phyloP scores from a whole-genome alignment of 1,140 invertebrate genomes.

The Melanaphis sacchari region DNA sequence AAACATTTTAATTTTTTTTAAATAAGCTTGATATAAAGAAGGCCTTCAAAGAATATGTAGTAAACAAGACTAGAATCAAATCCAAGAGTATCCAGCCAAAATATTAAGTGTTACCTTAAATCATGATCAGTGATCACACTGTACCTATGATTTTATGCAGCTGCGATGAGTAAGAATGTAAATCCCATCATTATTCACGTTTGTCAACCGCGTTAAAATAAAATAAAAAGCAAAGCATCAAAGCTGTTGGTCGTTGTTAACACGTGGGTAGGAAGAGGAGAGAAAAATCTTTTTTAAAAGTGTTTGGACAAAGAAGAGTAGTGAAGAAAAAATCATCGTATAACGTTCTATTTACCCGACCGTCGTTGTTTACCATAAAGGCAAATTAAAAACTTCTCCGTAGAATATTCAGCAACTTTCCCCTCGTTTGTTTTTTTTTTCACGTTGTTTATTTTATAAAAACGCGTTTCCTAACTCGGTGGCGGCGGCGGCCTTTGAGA shows the following conservation, averaged over 20 bases:
- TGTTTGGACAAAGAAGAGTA: not conserved
- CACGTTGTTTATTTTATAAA: slow-evolving; percentile 52
- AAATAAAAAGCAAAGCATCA: slow-evolving; percentile 16
- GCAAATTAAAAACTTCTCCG: slow-evolving; percentile 50
- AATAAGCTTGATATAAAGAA: not conserved
- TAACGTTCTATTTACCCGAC: slow-evolving; percentile 18
- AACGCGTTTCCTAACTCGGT: not conserved
- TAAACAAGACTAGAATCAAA: not conserved
- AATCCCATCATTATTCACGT: slow-evolving; percentile 31
- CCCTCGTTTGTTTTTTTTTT: not conserved
- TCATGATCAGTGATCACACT: not conserved
- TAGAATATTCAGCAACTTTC: slow-evolving; percentile 24
- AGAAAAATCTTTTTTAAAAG: slow-evolving; percentile 27
- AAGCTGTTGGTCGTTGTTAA: slow-evolving; percentile 40
- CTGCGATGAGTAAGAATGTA: not conserved
- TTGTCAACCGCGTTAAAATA: slow-evolving; percentile 8
- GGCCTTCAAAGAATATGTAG: not conserved
- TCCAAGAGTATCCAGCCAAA: not conserved
- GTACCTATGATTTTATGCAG: not conserved
- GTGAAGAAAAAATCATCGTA: not conserved
- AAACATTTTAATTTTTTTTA: not conserved
- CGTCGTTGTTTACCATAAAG: slow-evolving; percentile 51
- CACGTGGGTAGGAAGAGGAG: not conserved
- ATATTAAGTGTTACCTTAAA: not conserved
- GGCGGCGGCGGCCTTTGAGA: not conserved